Percentiles rank a stretch among this genome's conserved stretches.
phyloP scores from a whole-genome alignment of 1,140 invertebrate species.

The Ceratina calcarata region DNA sequence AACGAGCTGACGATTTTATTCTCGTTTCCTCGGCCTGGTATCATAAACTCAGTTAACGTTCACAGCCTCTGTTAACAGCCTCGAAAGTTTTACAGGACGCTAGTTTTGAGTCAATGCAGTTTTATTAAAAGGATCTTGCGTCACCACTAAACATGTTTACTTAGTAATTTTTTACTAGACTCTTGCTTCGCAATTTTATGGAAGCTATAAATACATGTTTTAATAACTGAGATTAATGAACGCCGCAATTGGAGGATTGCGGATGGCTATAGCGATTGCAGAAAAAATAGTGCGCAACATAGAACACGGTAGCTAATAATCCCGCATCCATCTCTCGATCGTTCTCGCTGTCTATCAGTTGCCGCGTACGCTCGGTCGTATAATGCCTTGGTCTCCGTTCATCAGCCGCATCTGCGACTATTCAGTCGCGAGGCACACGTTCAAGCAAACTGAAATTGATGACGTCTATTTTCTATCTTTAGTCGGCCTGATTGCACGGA shows the following conservation, averaged over 20 bases:
- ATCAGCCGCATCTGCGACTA: slow-evolving; percentile 17
- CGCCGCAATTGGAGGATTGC: too few relatives aligned
- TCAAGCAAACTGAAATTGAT: slow-evolving; percentile 16
- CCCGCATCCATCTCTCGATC: slow-evolving; percentile 46
- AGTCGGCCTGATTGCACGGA: background rate
- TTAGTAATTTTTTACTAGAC: too few relatives aligned
- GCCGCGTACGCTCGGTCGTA: slow-evolving; percentile 35
- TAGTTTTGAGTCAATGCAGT: too few relatives aligned
- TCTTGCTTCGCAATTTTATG: slow-evolving; percentile 19
- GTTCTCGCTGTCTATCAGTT: slow-evolving; percentile 16
- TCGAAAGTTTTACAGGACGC: too few relatives aligned
- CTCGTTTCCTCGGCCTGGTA: too few relatives aligned
- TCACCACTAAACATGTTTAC: too few relatives aligned
- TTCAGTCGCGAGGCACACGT: slow-evolving; percentile 1
- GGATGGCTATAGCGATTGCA: background rate
- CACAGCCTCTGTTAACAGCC: too few relatives aligned
- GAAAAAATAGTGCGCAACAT: background rate
- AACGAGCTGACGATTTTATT: slow-evolving; percentile 2
- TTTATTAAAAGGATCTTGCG: too few relatives aligned
- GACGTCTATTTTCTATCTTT: background rate
- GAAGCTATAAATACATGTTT: background rate
- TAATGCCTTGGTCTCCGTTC: slow-evolving; percentile 11
- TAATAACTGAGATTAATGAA: background rate
- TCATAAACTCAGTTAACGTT: too few relatives aligned
- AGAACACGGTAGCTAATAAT: slow-evolving; percentile 54